A percentile compares a stretch with the other conserved stretches of the same genome.
phyloP scores from a whole-genome alignment of 2,888 invertebrate genomes.

The Eugnorisma glareosa region DNA sequence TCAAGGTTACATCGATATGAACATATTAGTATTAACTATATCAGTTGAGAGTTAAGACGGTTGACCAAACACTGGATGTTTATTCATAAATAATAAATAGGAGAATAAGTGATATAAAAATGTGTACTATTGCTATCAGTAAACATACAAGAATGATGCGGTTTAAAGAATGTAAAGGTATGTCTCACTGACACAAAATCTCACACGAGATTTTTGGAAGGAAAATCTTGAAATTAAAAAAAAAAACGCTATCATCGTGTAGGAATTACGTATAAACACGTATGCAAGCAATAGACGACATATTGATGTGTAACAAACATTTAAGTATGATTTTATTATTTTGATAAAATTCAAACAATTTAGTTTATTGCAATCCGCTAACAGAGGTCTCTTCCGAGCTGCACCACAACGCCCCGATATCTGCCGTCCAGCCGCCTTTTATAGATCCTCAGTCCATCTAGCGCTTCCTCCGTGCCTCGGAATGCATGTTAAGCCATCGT shows the following conservation, averaged over 20 bases:
- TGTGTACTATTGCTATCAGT: constrained; percentile 55
- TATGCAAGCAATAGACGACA: neutral
- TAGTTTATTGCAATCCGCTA: too few species aligned
- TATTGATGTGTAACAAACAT: neutral
- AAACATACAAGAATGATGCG: constrained; percentile 37
- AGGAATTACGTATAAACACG: neutral
- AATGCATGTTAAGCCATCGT: too few species aligned
- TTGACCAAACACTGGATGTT: constrained; percentile 17
- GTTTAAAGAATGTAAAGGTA: constrained; percentile 35
- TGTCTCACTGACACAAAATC: too few species aligned
- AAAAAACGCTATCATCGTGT: neutral
- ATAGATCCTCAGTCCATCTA: too few species aligned
- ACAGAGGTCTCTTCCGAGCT: too few species aligned
- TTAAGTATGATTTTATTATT: neutral
- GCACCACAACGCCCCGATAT: too few species aligned
- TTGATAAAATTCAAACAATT: too few species aligned
- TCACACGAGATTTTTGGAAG: neutral
- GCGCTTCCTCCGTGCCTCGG: too few species aligned
- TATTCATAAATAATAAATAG: neutral
- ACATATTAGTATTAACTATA: constrained; percentile 33
- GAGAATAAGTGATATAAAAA: constrained; percentile 35
- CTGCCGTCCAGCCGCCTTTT: too few species aligned
- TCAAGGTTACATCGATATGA: constrained; percentile 40
- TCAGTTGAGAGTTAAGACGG: constrained; percentile 44
- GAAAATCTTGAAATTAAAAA: neutral